These are phyloP conservation scores for Tetrax tetrax DNA, from an alignment of 2,113 vertebrate species.

Conservation along the genomic window DNA sequence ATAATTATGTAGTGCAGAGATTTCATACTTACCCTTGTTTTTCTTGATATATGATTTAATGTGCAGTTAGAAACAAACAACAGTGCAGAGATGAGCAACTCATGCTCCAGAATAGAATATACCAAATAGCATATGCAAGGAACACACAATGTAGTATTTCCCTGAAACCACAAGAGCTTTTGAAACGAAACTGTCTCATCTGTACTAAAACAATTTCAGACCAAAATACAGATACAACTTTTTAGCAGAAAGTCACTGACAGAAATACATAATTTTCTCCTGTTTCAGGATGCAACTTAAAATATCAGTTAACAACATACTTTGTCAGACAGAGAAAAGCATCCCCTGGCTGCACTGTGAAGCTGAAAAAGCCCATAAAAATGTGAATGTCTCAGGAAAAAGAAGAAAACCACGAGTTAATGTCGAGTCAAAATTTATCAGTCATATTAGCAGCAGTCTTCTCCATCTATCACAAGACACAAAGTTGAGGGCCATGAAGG, in stretches of 20 bases:
- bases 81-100: not conserved
- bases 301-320: not conserved
- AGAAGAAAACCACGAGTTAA: not conserved
- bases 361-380: not conserved
- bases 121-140: not conserved
- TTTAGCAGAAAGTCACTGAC: not conserved
- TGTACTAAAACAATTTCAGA: not conserved
- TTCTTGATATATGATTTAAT: not conserved
- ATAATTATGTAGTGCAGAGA: not conserved
- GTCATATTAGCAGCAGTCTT: not conserved
- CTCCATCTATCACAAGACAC: not conserved
- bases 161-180: not conserved
- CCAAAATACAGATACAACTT: not conserved
- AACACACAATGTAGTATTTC: not conserved
- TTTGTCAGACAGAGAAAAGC: not conserved
- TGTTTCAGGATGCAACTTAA: not conserved
- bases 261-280: not conserved
- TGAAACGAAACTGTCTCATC: not conserved
- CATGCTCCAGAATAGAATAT: not conserved
- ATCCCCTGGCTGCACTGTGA: not conserved
- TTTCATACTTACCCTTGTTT: not conserved
- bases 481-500: not conserved
- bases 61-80: not conserved
- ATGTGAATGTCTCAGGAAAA: not conserved
- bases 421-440: not conserved